Evolutionary conservation across 1,140 invertebrate species (phyloP), one percentile per base, ranked within the genome.

Genomic region (Hyposmocoma kahamanoa): DNA sequence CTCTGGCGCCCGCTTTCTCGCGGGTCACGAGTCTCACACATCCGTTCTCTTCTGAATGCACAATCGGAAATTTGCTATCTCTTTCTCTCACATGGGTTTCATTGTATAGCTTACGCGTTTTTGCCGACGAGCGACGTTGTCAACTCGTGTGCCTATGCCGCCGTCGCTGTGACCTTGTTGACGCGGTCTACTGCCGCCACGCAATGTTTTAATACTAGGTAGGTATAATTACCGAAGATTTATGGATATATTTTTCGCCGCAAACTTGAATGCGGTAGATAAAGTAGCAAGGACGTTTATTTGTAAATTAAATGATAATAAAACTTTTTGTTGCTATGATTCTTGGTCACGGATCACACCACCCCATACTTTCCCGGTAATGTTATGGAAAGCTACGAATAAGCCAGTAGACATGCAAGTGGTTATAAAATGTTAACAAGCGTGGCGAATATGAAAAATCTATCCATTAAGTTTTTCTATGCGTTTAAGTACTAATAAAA

Each of bases 1-100:
- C 53, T 52, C 62, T 63, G 64, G 71, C 60, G 55, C 50, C 55
- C 67, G 65, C 77, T 81, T 80, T 84, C 78, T 72, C 74, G 72
- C 63, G 66, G 72, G 74, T 79, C 76, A 75, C 71, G 70, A 70
- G 64, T 68, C 69, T 60, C 63, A 72, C 67, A 70, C 67, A 78
- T 72, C 76, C 72, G 80, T 78, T 80, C 74, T 69, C 67, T 67
- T 71, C 63, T 66, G 74, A 78, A 78, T 76, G 74, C 69, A 78
- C 71, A 76, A 80, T 73, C 56, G 50, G 58, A 71, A 64, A 69
- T 11, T 22, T 50, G 59, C 56, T 36, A n/a, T 80, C 77, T 68
- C 68, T 36, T 42, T 84, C 59, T 54, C 32, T 32, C 60, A 0
- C 34, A 32, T 5, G 0, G 17, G 0, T 5, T n/a, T 36, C 5